Base-by-base conservation (phyloP, 2,888 invertebrate genomes). In the Fragum sueziense region DNA sequence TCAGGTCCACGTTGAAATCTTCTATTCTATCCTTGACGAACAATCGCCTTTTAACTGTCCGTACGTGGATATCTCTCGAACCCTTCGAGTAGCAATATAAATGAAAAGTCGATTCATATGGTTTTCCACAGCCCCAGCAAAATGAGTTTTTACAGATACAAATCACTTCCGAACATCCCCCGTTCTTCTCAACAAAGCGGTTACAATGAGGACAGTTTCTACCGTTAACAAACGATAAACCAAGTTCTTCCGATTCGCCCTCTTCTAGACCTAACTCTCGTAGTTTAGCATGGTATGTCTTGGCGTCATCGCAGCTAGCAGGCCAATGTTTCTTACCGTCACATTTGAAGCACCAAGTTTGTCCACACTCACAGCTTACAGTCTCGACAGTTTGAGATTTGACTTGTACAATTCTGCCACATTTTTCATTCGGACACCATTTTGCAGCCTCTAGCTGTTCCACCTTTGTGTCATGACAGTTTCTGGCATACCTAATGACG, bases 141-240 rank as follows among this genome's bases (percentile, higher is more conserved):
- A 89, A 89, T 1, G 33, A 17, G 1, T 75, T 62, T 11, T 77
- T 79, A 70, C 88, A 89, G 7, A 78, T 54, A 62, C 88, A 89
- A 0, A 2, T 27, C 86, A 87, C 87, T 29, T 62, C 72, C 11
- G 76, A 84, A 70, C 88, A 88, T 0, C 88, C 88, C 11, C 85
- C 87, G 41, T 82, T 68, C 72, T 87, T 88, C 62, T 86, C 87
- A 14, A 88, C 76, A 74, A 85, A 86, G 34, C 75, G 69, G n/a
- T 85, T 79, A 47, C 88, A 89, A 20, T 76, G 62, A 17, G 88
- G 88, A 76, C 88, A 89, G 17, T 69, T 27, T 70, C 88, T 89
- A 9, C 87, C 88, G 7, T 73, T 67, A 7, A 87, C 82, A 11
- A 29, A 31, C 2, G 84, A 33, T 11, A 51, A 3, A 7, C 61